Base-by-base conservation (phyloP, 2,888 invertebrate genomes). In the Polymixis flavicincta region DNA sequence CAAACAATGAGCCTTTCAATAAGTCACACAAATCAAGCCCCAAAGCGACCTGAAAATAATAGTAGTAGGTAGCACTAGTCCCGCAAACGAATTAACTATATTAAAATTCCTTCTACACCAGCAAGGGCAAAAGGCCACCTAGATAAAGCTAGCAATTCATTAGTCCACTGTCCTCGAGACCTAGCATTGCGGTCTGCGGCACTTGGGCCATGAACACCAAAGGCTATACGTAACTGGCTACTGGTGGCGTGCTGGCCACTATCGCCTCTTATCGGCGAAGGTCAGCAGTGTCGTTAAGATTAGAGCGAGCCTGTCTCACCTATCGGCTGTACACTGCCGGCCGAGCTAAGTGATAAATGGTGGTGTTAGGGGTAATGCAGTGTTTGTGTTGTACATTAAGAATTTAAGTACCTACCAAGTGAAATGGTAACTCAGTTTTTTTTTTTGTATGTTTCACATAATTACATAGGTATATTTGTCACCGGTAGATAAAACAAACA, bases 201-300 rank as follows among this genome's bases (percentile, higher is more conserved):
- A 84, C 55, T 66, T 60, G 32, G 64, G 50, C 77, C 84, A 73
- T 80, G 84, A 73, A 75, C 80, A 83, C 68, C 54, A 73, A 78
- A 57, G 75, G 75, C 78, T 59, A 55, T 80, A 65, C 22, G 22
- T 80, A 61, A 69, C 74, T 63, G 32, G 80, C 82, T 73, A 61
- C 80, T 77, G 82, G 68, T 78, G 61, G 87, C 86, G 87, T 87
- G 87, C 59, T 71, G 57, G 65, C 19, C 57, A 37, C 71, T 73
- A 83, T 82, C 76, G 78, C 54, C 13, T 64, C 75, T 89, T 88
- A 90, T 89, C 88, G 80, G 71, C 71, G 76, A 90, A 90, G 89
- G 90, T 86, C 88, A 85, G 66, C 65, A 42, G 42, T 69, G 82
- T 81, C 80, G 76, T 89, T 88, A 75, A 88, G 90, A 90, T 90